Percentiles rank a stretch among this genome's conserved stretches.
Conservation (phyloP, 2,888 invertebrate genomes). For the Aphodius granarius region DNA sequence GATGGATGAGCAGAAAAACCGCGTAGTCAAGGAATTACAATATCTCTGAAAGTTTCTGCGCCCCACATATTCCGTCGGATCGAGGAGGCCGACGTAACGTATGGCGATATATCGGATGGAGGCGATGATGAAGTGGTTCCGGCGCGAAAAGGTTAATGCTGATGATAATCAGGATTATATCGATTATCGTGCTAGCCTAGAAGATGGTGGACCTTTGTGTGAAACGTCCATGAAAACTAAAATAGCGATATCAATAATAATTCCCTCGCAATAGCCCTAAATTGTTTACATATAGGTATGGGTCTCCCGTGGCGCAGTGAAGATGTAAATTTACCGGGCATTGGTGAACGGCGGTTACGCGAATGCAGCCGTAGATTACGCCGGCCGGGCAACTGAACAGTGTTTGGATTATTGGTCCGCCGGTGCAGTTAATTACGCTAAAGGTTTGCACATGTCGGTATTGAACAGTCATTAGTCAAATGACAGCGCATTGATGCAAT, state of each 20-base stretch:
- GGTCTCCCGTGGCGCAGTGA: background rate
- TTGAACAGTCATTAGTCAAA: slow-evolving; percentile 42
- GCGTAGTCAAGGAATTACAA: slow-evolving; percentile 30
- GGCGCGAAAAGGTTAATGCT: background rate
- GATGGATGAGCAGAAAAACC: slow-evolving; percentile 44
- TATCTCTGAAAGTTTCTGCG: slow-evolving; percentile 23
- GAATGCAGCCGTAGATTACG: slow-evolving; percentile 1
- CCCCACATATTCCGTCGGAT: background rate
- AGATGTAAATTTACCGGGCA: slow-evolving; percentile 2
- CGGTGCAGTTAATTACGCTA: slow-evolving; percentile 34
- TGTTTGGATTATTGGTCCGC: slow-evolving; percentile 29
- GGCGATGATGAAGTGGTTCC: background rate
- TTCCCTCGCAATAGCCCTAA: background rate
- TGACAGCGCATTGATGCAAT: slow-evolving; percentile 45
- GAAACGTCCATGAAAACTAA: background rate
- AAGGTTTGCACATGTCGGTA: slow-evolving; percentile 35
- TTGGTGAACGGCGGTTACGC: slow-evolving; percentile 4
- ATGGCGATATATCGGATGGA: background rate
- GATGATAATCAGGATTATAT: background rate
- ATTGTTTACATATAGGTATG: background rate
- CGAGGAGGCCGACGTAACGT: background rate
- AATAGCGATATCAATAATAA: background rate
- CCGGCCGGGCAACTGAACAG: background rate
- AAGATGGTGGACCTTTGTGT: background rate
- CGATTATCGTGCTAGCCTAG: background rate